Percentiles rank a stretch among this genome's conserved stretches.
Evolutionary conservation across 1,140 invertebrate genomes (phyloP).

Genomic region (Ganaspis sp.): DNA sequence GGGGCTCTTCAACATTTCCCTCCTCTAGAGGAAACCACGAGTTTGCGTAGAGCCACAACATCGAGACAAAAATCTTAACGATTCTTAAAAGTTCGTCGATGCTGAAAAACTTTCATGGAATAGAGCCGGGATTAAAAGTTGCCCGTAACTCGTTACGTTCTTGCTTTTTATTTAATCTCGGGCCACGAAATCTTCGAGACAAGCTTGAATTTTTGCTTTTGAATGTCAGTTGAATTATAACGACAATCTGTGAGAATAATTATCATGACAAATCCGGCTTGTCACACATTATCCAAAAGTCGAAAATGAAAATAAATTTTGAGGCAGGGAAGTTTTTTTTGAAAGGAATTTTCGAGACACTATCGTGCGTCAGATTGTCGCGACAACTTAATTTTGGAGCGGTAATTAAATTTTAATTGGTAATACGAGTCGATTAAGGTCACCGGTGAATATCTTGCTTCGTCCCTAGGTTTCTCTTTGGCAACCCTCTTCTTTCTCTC

Average conservation of each 20-base stretch:
- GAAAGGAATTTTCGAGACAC: too few relatives aligned
- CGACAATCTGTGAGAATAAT: not conserved
- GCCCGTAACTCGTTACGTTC: not conserved
- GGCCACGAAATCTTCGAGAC: too few relatives aligned
- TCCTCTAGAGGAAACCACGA: not conserved
- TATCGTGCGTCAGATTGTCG: conserved; percentile 46
- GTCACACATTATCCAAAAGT: too few relatives aligned
- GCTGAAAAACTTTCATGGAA: conserved; percentile 18
- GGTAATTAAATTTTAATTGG: conserved; percentile 72
- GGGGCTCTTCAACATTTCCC: not conserved
- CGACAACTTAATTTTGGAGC: conserved; percentile 59
- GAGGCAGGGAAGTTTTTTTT: too few relatives aligned
- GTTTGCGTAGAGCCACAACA: conserved; percentile 32
- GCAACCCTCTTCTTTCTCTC: conserved; percentile 27
- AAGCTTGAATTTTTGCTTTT: too few relatives aligned
- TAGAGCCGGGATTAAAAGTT: conserved; percentile 16
- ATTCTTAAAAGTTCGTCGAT: conserved; percentile 14
- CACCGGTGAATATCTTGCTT: conserved; percentile 48
- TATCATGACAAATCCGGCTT: not conserved
- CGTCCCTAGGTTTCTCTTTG: conserved; percentile 41
- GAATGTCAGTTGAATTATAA: too few relatives aligned
- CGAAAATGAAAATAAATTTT: too few relatives aligned
- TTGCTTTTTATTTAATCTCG: conserved; percentile 8
- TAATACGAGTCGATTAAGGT: conserved; percentile 68
- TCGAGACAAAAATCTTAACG: conserved; percentile 32